Base-by-base conservation (phyloP, 64 coral and sea anemone species). In the Montipora capricornis region DNA sequence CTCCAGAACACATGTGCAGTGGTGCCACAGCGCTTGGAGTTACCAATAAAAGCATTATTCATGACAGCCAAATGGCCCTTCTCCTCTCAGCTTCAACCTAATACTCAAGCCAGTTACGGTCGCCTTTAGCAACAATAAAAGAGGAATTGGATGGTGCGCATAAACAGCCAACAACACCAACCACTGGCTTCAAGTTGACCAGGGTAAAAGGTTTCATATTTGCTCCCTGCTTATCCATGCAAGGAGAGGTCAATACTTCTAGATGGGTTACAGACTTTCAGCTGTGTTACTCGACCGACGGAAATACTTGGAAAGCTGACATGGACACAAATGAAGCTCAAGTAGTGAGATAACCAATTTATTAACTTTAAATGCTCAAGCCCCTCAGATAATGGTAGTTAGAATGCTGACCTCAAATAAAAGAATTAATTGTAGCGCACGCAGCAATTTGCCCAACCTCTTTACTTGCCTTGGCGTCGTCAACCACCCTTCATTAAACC, bases 151-250 rank as follows among this genome's bases (percentile, higher is more conserved):
- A 16, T 89, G 87, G 75, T 78, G 55, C n/a, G 52, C 77, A n/a
- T 47, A 19, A 0, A 6, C 11, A n/a, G 20, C 15, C 49, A 47
- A 20, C 3, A 78, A 6, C 8, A 84, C 8, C 9, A 0, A 49
- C 12, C 75, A 79, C 55, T 89, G 87, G 87, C 75, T 89, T 0
- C 87, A 89, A 20, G 75, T 89, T 12, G 77, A 89, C 49, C 61
- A 78, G 2, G 87, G 55, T 2, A 62, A n/a, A 89, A 48, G 2
- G 16, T 37, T 78, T 5, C 13, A 78, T 61, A 55, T 89, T 51
- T 89, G 87, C 79, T 73, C 26, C 19, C 11, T 89, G n/a, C 52
- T 49, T 66, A 26, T 52, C 49, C 87, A 89, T 37, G 29, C 29
- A 37, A 47, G 87, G 87, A 12, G 73, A 67, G 10, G 5, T 12